Conservation (phyloP, 1,140 invertebrate genomes). For the Gonatopus flavifemur region DNA sequence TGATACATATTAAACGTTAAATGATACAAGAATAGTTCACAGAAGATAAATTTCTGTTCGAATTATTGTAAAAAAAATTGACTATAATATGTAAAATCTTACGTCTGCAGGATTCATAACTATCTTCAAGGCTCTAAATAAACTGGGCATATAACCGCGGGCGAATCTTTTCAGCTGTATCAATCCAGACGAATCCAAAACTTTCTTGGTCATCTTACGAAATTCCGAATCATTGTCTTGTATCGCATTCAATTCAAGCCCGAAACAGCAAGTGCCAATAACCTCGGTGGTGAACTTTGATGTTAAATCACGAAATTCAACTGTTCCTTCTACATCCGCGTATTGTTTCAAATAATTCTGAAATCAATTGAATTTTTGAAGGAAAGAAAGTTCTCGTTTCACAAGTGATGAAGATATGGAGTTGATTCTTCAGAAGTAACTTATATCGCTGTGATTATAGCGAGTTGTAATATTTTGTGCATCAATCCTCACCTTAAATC, state of each 20-base stretch:
- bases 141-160: neutral
- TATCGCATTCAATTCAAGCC: constrained; percentile 51
- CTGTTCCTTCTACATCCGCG: constrained; percentile 16
- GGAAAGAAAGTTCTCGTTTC: neutral
- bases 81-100: neutral
- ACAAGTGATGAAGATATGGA: neutral
- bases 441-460: neutral
- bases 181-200: too few relatives aligned
- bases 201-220: constrained; percentile 35
- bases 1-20: too few relatives aligned
- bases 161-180: neutral
- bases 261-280: constrained; percentile 55
- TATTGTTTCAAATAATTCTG: constrained; percentile 21
- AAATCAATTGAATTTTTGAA: constrained; percentile 7
- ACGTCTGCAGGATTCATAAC: neutral
- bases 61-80: neutral
- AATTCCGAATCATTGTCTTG: constrained; percentile 51
- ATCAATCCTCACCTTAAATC: constrained; percentile 13
- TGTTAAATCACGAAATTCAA: constrained; percentile 45
- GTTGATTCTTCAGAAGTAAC: neutral
- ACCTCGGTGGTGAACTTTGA: constrained; percentile 59
- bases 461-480: neutral
- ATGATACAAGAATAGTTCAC: too few relatives aligned
- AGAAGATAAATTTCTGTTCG: too few relatives aligned
- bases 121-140: constrained; percentile 1